A percentile compares a stretch with the other conserved stretches of the same genome.
Evolutionary conservation across 1,140 invertebrate species (phyloP).

Genomic region (Caenorhabditis briggsae): DNA sequence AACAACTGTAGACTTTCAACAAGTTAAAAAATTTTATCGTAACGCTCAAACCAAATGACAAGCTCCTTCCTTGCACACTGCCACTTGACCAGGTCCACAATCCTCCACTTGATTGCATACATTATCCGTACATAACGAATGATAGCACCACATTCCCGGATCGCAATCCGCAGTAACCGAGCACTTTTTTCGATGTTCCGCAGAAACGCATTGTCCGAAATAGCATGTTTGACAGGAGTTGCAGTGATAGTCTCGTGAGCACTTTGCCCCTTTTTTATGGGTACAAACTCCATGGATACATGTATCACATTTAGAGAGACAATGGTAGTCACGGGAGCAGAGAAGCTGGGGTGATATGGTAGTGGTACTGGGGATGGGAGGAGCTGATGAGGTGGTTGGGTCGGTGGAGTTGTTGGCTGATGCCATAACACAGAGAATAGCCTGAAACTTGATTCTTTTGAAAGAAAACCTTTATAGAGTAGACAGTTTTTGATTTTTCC

Average conservation of each 20-base stretch:
- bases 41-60: not conserved
- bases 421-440: no score
- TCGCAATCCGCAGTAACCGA: not conserved
- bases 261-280: not conserved
- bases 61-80: not conserved
- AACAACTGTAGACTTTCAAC: no score
- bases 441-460: no score
- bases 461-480: no score
- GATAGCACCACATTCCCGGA: not conserved
- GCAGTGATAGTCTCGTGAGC: conserved; percentile 29
- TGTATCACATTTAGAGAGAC: not conserved
- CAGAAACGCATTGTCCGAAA: conserved; percentile 12
- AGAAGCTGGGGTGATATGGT: not conserved
- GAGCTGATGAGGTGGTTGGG: not conserved
- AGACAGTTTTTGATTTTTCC: no score
- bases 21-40: no score
- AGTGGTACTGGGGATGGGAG: not conserved
- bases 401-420: no score
- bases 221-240: not conserved
- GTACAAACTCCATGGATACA: conserved; percentile 11
- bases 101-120: not conserved
- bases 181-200: not conserved
- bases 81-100: not conserved
- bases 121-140: conserved; percentile 23
- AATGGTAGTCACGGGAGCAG: conserved; percentile 27